A percentile compares a stretch with the other conserved stretches of the same genome.
Conservation (phyloP, 2,888 invertebrate species). For the Epiblema foenella region DNA sequence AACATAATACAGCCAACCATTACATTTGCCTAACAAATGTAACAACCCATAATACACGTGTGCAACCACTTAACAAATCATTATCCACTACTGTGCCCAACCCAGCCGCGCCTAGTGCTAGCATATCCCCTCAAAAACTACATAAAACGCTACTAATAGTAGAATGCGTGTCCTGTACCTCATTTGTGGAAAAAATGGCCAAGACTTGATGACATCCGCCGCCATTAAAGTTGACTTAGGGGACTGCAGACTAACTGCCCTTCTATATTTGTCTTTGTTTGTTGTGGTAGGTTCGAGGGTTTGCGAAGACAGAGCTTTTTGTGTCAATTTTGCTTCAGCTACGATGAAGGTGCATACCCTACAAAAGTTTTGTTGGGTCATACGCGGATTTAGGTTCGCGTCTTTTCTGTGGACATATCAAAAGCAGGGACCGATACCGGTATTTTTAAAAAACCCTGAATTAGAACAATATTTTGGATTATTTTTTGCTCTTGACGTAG, state of each 20-base stretch:
- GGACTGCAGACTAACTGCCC: conserved; percentile 1
- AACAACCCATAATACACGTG: background rate
- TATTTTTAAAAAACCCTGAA: no score
- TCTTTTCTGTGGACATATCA: no score
- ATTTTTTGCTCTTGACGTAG: no score
- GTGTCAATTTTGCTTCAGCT: background rate
- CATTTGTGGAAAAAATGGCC: conserved; percentile 35
- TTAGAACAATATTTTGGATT: no score
- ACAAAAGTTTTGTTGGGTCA: no score
- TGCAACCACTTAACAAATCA: background rate
- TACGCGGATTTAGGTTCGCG: no score
- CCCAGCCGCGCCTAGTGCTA: conserved; percentile 29
- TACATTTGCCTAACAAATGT: background rate
- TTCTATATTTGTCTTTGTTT: conserved; percentile 28
- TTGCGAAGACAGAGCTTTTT: background rate
- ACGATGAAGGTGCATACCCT: no score
- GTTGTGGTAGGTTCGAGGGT: background rate
- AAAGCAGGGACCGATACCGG: no score
- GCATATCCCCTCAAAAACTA: conserved; percentile 22
- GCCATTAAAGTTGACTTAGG: conserved; percentile 25
- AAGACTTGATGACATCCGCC: conserved; percentile 35
- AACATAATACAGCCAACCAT: background rate
- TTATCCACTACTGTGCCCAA: conserved; percentile 17
- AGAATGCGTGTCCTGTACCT: conserved; percentile 37
- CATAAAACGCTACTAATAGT: conserved; percentile 27